Evolutionary conservation across 2,797 vertebrate genomes (phyloP), one percentile per base, ranked within the genome.

Genomic region (Enteromius argenteus): DNA sequence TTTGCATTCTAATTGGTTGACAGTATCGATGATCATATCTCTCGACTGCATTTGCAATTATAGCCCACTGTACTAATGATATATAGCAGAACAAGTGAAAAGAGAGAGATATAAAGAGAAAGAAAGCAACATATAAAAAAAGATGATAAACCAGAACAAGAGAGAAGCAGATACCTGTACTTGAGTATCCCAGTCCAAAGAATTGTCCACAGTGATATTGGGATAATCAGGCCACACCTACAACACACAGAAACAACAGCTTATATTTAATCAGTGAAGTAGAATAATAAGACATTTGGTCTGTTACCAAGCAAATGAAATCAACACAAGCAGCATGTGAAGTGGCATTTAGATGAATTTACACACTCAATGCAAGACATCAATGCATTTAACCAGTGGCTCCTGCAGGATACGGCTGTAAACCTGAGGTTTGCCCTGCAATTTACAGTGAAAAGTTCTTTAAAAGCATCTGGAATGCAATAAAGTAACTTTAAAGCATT

Each of bases 171-270:
- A 7, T 92, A 96, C 95, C 94, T 95, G 0, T 17, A 96, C 93
- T 93, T 95, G 94, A 53, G 84, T 88, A 0, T 95, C 94, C 96
- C 95, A 96, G 86, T 95, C 94, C 83, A 94, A 81, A 68, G 80
- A 91, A 1, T 91, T 89, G 75, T 99, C 0, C 6, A 98, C 90
- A 9, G 0, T 5, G 10, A 97, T 83, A 1, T 91, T 74, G 17
- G 97, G 97, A 27, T 87, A 89, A 88, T 98, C 97, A 17, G 98
- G 95, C 97, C 96, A 98, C 27, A 96, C 96, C 97, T 99, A 79
- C 14, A 3, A 77, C 32, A 44, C 32, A 79, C 32, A 77, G 1
- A 46, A 30, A 49, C 17, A 60, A 42, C 39, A 62, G 17, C 39
- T 39, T 39, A 9, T 39, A 39, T 39, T 39, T 9, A 39, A 39